These are phyloP conservation scores for Leptinotarsa undecemlineata DNA, from an alignment of 1,140 invertebrate species.

Conservation along the genomic window DNA sequence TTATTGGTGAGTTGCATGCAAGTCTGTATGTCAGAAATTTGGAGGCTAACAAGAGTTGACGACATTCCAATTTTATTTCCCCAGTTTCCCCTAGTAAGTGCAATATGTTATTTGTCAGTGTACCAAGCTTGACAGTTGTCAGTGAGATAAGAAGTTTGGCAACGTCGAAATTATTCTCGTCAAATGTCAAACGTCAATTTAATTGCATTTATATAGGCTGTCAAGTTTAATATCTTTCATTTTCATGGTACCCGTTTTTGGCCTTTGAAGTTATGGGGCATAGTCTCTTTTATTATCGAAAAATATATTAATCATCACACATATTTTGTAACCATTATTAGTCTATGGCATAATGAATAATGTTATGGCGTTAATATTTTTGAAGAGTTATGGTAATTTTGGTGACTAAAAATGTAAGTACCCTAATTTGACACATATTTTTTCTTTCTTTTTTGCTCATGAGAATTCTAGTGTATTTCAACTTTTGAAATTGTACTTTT, in stretches of 20 bases:
- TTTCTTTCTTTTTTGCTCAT: not conserved
- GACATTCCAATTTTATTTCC: slow-evolving; percentile 18
- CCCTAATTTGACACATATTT: not conserved
- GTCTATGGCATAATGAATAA: not conserved
- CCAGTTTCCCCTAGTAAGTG: slow-evolving; percentile 17
- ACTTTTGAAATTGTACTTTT: not conserved
- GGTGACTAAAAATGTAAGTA: slow-evolving; percentile 7
- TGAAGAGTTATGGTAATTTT: slow-evolving; percentile 1
- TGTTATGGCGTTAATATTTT: slow-evolving; percentile 1
- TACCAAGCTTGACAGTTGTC: no score
- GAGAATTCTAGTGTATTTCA: not conserved
- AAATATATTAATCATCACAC: not conserved
- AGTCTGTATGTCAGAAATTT: slow-evolving; percentile 7
- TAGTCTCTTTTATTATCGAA: not conserved
- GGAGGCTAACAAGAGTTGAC: not conserved
- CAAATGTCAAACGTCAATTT: no score
- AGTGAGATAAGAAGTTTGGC: no score
- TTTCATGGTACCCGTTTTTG: accelerated
- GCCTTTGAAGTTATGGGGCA: no score
- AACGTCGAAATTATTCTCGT: no score
- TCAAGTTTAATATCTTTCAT: no score
- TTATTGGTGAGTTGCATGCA: not conserved
- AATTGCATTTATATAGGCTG: no score
- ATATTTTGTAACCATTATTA: not conserved
- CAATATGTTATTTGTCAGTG: no score